Evolutionary conservation across 2,113 vertebrate species (phyloP).

Genomic region (Arvicanthis niloticus): DNA sequence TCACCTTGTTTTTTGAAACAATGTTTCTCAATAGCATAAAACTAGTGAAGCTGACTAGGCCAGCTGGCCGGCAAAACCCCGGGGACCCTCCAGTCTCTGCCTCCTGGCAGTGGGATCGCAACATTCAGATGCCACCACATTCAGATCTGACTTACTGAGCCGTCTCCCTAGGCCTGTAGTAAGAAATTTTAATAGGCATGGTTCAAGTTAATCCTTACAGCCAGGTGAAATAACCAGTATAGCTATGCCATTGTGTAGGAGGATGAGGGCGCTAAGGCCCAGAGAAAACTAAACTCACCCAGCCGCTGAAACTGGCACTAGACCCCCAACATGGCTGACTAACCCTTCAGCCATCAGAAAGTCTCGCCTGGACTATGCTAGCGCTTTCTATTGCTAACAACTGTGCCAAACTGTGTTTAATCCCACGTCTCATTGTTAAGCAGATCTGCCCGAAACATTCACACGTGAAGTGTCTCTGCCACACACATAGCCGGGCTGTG

Average conservation of each 20-base stretch:
- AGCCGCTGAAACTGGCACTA: background rate
- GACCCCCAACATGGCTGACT: background rate
- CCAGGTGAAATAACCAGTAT: background rate
- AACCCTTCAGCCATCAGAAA: no score
- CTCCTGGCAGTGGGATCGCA: background rate
- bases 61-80: background rate
- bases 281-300: background rate
- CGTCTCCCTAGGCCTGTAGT: background rate
- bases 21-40: background rate
- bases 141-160: background rate
- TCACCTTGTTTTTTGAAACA: background rate
- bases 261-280: conserved; percentile 16
- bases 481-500: background rate
- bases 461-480: background rate
- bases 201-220: conserved; percentile 16
- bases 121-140: background rate
- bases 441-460: background rate
- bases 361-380: background rate
- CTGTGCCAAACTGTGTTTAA: background rate
- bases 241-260: background rate
- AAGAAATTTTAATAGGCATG: background rate
- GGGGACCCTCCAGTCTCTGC: background rate
- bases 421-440: background rate
- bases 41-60: background rate
- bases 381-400: background rate